Conservation (phyloP, 92 coral and sea anemone species). For the Ricordea florida region DNA sequence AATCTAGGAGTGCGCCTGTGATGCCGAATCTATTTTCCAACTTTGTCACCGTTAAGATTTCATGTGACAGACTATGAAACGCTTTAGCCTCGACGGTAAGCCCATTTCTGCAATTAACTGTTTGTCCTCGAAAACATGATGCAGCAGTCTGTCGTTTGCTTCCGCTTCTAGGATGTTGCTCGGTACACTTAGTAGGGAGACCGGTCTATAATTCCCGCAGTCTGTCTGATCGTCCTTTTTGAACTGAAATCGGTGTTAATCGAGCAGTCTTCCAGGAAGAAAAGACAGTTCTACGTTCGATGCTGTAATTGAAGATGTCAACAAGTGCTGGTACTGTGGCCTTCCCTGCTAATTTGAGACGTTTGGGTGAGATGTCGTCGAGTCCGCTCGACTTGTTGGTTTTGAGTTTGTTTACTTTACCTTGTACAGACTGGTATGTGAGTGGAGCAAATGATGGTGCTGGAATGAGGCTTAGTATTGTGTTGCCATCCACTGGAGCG, state of each 20-base stretch:
- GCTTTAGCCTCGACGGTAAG: not conserved
- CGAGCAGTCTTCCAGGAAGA: not conserved
- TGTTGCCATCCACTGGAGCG: too few relatives aligned
- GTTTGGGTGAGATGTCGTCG: not conserved
- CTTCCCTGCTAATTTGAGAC: not conserved
- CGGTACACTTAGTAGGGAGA: constrained; percentile 5
- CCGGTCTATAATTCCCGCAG: not conserved
- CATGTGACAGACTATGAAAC: not conserved
- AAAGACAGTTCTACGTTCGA: not conserved
- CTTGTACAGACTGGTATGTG: too few relatives aligned
- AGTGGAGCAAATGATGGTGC: too few relatives aligned
- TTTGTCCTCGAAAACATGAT: not conserved
- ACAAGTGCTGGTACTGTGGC: constrained; percentile 7
- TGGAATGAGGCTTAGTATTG: too few relatives aligned
- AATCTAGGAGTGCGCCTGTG: too few relatives aligned
- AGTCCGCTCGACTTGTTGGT: too few relatives aligned
- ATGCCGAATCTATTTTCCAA: not conserved
- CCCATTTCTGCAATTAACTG: not conserved
- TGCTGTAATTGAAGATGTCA: not conserved
- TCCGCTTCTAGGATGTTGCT: constrained; percentile 16
- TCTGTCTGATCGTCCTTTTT: constrained; percentile 6
- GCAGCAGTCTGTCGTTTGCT: not conserved
- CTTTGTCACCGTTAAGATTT: not conserved
- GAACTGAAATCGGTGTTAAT: not conserved
- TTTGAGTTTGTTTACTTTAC: not conserved